These are phyloP conservation scores for Labia minor DNA, from an alignment of 2,888 invertebrate species.

Conservation along the genomic window DNA sequence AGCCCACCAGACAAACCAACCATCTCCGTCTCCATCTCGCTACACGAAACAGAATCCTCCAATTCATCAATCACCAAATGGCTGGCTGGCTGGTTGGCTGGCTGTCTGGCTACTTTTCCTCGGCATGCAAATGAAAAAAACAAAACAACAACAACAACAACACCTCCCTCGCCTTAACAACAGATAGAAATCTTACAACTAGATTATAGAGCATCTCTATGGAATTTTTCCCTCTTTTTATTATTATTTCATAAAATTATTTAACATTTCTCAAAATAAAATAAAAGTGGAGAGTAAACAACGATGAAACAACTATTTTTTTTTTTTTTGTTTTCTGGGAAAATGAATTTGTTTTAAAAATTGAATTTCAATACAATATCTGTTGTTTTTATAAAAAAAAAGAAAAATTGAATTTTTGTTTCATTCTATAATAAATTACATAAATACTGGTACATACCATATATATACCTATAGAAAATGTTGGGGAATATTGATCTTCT, in stretches of 20 bases:
- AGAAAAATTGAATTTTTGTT: too few species aligned
- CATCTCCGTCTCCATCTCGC: not conserved
- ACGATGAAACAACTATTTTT: not conserved
- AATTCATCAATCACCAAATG: slow-evolving; percentile 13
- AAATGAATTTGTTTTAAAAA: not conserved
- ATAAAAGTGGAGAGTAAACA: not conserved
- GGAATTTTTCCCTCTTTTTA: slow-evolving; percentile 15
- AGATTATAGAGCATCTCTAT: slow-evolving; percentile 17
- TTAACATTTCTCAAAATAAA: not conserved
- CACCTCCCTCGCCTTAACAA: not conserved
- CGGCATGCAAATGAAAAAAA: not conserved
- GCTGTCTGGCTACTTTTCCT: not conserved
- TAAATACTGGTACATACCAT: too few species aligned
- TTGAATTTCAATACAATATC: not conserved
- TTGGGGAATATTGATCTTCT: too few species aligned
- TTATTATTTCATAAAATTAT: not conserved
- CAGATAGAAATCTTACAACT: slow-evolving; percentile 17
- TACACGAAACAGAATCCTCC: not conserved
- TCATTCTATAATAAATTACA: too few species aligned
- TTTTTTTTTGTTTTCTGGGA: too few species aligned
- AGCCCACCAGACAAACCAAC: not conserved
- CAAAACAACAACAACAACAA: too few species aligned
- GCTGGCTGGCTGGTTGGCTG: not conserved
- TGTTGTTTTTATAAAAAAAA: too few species aligned
- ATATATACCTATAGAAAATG: too few species aligned